Evolutionary conservation across 2,113 vertebrate species (phyloP).

Genomic region (Microtus pennsylvanicus): DNA sequence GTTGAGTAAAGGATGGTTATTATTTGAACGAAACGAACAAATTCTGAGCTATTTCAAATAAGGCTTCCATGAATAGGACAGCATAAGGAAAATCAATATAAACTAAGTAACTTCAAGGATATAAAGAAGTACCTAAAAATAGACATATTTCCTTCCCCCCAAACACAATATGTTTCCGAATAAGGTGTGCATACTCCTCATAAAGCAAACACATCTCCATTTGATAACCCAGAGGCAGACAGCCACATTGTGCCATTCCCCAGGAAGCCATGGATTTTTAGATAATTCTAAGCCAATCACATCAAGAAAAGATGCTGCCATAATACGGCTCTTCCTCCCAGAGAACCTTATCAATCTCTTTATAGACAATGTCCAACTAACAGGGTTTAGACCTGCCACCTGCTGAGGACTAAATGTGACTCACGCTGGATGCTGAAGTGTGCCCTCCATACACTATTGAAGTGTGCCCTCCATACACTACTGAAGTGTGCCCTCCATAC

Average conservation of each 20-base stretch:
- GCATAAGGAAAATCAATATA: not conserved
- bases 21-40: slow-evolving; percentile 9
- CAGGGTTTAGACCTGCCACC: not conserved
- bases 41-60: slow-evolving; percentile 21
- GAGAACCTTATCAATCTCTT: not conserved
- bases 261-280: not conserved
- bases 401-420: not conserved
- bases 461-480: no score
- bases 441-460: not conserved
- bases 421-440: no score
- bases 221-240: not conserved
- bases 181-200: not conserved
- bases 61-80: not conserved
- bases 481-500: no score
- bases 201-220: not conserved
- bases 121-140: not conserved
- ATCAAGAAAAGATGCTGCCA: not conserved
- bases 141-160: not conserved
- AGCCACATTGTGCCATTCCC: not conserved
- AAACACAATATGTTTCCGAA: not conserved
- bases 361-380: not conserved
- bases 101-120: not conserved
- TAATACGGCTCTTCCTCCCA: not conserved
- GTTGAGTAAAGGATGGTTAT: not conserved
- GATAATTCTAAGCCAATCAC: not conserved